Conservation (phyloP, 2,113 vertebrate species). For the Artemisiospiza belli region DNA sequence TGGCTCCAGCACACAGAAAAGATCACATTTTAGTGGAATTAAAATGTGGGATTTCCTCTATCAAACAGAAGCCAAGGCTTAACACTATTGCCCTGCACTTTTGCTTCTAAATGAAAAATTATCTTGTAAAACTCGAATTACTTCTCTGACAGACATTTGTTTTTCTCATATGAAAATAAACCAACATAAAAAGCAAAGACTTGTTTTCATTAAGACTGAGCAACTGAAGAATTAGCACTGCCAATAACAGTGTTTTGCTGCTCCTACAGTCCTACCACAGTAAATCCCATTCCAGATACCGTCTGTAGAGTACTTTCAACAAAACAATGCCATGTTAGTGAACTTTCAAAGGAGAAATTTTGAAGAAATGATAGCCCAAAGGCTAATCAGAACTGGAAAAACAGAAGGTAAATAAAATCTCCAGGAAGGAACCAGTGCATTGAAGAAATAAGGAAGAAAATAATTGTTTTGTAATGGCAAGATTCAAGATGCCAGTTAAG, state of each 20-base stretch:
- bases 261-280: neutral
- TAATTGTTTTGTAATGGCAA: neutral
- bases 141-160: neutral
- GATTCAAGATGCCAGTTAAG: neutral
- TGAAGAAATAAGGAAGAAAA: neutral
- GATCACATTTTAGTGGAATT: neutral
- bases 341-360: neutral
- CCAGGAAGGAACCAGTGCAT: neutral
- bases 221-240: neutral
- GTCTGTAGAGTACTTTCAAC: neutral
- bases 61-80: neutral
- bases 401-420: neutral
- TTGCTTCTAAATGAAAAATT: neutral
- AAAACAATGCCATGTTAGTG: neutral
- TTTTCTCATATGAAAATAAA: neutral
- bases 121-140: neutral
- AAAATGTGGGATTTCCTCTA: neutral
- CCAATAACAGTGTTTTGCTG: neutral
- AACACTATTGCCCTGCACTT: neutral
- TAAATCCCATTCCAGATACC: neutral
- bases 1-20: neutral
- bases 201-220: neutral
- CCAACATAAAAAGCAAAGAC: neutral
- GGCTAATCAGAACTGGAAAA: neutral
- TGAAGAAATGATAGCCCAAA: neutral